Percentiles rank a stretch among this genome's conserved stretches.
These are phyloP conservation scores for Odocoileus virginianus DNA, from an alignment of 2,113 vertebrate species.

Conservation along the genomic window DNA sequence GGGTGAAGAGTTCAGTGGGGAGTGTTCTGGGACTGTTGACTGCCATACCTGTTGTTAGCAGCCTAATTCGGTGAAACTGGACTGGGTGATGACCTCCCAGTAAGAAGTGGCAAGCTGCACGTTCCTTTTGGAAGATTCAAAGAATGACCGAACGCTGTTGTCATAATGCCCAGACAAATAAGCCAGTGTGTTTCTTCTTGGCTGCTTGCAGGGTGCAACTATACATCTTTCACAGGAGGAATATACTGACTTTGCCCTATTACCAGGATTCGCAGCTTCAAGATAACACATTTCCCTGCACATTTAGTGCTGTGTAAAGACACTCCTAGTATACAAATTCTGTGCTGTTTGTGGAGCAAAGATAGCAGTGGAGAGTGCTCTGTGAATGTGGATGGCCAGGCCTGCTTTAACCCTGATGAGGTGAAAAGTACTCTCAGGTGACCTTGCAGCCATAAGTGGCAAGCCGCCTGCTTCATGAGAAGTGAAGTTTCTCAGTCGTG, in stretches of 20 bases:
- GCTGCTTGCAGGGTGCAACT: neutral
- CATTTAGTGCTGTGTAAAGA: neutral
- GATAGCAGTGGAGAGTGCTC: neutral
- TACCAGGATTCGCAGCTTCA: neutral
- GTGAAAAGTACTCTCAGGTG: neutral
- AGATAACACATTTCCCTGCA: neutral
- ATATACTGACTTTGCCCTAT: neutral
- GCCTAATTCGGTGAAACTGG: neutral
- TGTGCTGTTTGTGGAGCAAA: neutral
- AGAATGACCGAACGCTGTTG: neutral
- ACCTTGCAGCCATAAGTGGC: fast-evolving
- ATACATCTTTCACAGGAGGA: neutral
- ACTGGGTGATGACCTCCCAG: neutral
- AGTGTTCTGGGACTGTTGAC: neutral
- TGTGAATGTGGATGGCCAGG: neutral
- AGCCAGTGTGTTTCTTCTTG: neutral
- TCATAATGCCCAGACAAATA: neutral
- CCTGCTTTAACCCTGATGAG: neutral
- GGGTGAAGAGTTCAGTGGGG: neutral
- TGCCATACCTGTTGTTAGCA: neutral
- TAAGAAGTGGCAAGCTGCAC: neutral
- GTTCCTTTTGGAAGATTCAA: neutral
- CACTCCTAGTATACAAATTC: neutral
- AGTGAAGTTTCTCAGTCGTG: neutral
- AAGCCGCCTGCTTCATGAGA: neutral